phyloP scores from a whole-genome alignment of 2,113 vertebrate species.

The Mugil cephalus region DNA sequence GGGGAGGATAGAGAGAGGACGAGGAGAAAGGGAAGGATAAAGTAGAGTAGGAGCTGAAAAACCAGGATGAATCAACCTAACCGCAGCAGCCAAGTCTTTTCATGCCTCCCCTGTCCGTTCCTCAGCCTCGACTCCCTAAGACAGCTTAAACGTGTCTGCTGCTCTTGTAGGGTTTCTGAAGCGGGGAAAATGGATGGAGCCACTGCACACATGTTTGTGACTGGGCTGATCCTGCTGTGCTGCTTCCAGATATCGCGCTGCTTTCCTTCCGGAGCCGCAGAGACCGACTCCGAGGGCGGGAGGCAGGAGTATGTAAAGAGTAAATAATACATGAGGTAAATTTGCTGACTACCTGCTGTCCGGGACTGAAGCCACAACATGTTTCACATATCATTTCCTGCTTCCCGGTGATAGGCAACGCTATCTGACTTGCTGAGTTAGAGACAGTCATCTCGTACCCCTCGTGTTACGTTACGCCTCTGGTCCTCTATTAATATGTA shows the following conservation, averaged over 20 bases:
- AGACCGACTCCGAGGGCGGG: slow-evolving; percentile 32
- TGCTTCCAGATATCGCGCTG: slow-evolving; percentile 31
- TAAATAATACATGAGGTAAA: slow-evolving; percentile 67
- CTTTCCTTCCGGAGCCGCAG: slow-evolving; percentile 4
- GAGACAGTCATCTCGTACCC: slow-evolving; percentile 12
- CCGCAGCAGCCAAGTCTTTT: slow-evolving; percentile 46
- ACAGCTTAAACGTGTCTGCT: slow-evolving; percentile 70
- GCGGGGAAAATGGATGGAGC: slow-evolving; percentile 62
- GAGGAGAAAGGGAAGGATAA: slow-evolving; percentile 25
- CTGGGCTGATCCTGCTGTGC: slow-evolving; percentile 21
- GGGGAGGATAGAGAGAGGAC: neutral
- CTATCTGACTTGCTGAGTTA: slow-evolving; percentile 8
- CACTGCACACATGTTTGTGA: slow-evolving; percentile 39
- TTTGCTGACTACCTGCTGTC: slow-evolving; percentile 45
- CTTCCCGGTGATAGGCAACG: slow-evolving; percentile 8
- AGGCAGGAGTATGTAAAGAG: slow-evolving; percentile 22
- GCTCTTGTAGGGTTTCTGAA: slow-evolving; percentile 71
- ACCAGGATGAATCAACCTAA: slow-evolving; percentile 53
- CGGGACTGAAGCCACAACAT: slow-evolving; percentile 22
- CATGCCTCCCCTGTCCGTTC: slow-evolving; percentile 49
- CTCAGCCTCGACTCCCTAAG: slow-evolving; percentile 47
- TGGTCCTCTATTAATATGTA: slow-evolving; percentile 63
- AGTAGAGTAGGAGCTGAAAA: slow-evolving; percentile 34
- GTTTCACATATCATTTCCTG: slow-evolving; percentile 9
- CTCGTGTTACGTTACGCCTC: slow-evolving; percentile 27